Conservation (phyloP, 2,797 vertebrate genomes). For the Ibycter americanus region DNA sequence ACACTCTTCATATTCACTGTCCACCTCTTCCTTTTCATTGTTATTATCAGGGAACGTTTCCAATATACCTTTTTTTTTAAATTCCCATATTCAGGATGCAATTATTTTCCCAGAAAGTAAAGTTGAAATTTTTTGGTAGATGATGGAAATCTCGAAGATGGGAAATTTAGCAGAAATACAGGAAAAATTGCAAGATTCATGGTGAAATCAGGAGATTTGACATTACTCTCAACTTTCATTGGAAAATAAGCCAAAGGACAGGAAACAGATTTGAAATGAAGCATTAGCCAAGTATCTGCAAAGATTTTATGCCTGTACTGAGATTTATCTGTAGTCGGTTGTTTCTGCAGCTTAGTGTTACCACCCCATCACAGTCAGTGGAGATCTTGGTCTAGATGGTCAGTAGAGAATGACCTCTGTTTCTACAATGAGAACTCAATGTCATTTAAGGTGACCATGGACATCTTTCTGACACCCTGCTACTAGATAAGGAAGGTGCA, state of each 20-base stretch:
- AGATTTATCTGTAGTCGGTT: background rate
- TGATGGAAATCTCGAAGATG: background rate
- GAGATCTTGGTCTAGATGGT: background rate
- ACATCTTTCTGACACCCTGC: background rate
- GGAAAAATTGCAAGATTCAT: background rate
- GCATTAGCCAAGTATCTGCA: background rate
- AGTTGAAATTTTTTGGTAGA: background rate
- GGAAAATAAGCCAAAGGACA: background rate
- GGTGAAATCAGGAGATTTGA: background rate
- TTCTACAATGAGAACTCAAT: background rate
- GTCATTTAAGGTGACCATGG: background rate
- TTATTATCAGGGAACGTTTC: background rate
- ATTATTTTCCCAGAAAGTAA: background rate
- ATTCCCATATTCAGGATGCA: background rate
- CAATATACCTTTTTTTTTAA: background rate
- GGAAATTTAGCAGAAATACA: background rate
- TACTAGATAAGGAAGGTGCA: background rate
- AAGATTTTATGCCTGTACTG: background rate
- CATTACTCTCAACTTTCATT: background rate
- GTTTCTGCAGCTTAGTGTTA: background rate
- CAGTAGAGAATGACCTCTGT: background rate
- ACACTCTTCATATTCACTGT: background rate
- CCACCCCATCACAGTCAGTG: fast-evolving
- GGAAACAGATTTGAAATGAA: background rate
- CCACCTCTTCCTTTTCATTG: background rate